Percentiles rank a stretch among this genome's conserved stretches.
Conservation (phyloP, 1,140 invertebrate species). For the Uloborus diversus region DNA sequence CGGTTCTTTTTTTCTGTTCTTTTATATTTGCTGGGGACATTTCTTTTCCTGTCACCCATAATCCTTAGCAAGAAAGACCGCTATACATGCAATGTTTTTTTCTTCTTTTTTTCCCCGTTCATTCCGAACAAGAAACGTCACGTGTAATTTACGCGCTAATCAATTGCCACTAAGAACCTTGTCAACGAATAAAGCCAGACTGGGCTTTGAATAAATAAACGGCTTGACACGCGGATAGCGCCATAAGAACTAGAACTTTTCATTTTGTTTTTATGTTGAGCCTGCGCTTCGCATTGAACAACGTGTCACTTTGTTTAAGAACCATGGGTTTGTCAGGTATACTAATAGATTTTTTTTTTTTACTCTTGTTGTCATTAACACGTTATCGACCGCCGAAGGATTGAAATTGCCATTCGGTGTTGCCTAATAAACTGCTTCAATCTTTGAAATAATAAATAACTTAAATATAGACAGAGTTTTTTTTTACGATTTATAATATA, state of each 20-base stretch:
- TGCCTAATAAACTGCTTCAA: too few relatives aligned
- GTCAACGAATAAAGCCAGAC: background rate
- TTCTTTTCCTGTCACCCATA: too few relatives aligned
- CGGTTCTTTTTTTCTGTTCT: too few relatives aligned
- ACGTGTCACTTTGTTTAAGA: background rate
- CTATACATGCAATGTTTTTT: background rate
- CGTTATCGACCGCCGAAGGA: too few relatives aligned
- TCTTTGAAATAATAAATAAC: too few relatives aligned
- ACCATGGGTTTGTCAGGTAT: background rate
- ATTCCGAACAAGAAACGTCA: background rate
- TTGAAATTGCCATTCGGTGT: too few relatives aligned
- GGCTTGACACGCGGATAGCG: background rate
- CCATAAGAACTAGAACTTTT: background rate
- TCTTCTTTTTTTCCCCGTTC: background rate
- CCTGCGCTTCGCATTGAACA: background rate
- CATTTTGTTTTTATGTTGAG: background rate
- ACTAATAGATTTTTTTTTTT: too few relatives aligned
- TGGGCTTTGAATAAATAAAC: background rate
- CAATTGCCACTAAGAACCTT: background rate
- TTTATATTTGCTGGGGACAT: too few relatives aligned
- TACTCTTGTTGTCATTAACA: too few relatives aligned
- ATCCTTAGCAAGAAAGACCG: too few relatives aligned
- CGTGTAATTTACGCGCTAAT: conserved; percentile 1
- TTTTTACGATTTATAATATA: too few relatives aligned
- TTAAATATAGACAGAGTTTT: too few relatives aligned